These are phyloP conservation scores for Poecilobothrus nobilitatus DNA, from an alignment of 2,888 invertebrate genomes.

Conservation along the genomic window DNA sequence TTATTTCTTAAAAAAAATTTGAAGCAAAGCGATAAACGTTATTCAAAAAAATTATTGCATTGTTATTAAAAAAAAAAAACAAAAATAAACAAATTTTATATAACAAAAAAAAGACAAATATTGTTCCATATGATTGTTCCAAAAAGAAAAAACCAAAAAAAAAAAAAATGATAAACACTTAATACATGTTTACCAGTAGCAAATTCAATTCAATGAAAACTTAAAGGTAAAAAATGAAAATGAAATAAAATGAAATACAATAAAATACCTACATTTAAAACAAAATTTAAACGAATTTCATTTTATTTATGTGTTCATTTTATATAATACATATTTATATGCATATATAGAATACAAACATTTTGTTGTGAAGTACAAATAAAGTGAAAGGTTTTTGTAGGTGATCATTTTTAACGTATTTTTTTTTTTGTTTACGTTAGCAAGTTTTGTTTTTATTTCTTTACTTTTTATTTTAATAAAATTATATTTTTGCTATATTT, in stretches of 20 bases:
- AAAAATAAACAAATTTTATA: no score
- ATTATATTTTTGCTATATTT: not conserved
- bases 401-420: conserved; percentile 1
- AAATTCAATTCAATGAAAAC: not conserved
- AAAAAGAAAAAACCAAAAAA: no score
- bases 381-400: conserved; percentile 6
- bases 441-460: not conserved
- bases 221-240: not conserved
- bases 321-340: not conserved
- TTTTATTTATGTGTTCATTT: not conserved
- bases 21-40: no score
- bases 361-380: not conserved
- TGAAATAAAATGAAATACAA: not conserved
- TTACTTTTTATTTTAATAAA: not conserved
- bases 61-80: no score
- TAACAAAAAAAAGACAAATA: no score
- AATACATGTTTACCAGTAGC: not conserved
- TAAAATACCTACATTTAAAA: not conserved
- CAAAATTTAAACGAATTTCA: not conserved
- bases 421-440: no score
- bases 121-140: no score
- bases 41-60: no score
- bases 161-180: no score
- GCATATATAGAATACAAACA: not conserved
- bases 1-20: no score